Evolutionary conservation across 2,113 vertebrate genomes (phyloP).

Genomic region (Corythaeola cristata): DNA sequence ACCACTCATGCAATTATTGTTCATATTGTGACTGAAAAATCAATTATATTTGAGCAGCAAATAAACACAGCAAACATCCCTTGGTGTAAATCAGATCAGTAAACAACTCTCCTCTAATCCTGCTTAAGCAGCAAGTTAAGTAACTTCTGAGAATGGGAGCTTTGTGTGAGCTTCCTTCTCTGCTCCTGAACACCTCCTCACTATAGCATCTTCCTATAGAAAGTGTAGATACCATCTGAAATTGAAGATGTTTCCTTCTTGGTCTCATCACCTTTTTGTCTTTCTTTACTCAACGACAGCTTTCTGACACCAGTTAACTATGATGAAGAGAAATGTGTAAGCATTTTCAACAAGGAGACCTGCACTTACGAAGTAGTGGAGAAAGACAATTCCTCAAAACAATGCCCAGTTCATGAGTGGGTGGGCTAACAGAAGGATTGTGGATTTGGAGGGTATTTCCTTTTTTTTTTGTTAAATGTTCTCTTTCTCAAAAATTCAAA

Average conservation of each 20-base stretch:
- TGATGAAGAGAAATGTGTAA: neutral
- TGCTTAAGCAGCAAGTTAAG: neutral
- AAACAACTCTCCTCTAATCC: neutral
- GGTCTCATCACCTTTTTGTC: neutral
- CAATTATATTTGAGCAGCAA: neutral
- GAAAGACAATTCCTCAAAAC: slow-evolving; percentile 43
- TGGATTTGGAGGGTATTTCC: neutral
- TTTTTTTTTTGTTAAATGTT: neutral
- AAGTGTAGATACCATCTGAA: neutral
- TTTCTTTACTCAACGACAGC: neutral
- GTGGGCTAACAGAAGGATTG: neutral
- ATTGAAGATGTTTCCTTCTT: neutral
- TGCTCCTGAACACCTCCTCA: neutral
- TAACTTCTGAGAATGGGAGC: neutral
- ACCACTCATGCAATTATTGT: neutral
- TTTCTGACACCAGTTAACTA: accelerated
- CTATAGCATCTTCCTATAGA: neutral
- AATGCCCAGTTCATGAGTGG: neutral
- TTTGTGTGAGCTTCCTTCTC: neutral
- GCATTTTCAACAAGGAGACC: neutral
- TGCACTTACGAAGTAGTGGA: slow-evolving; percentile 45
- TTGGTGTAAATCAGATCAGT: neutral
- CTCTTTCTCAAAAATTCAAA: neutral
- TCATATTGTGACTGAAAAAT: neutral
- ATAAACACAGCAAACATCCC: neutral